phyloP scores from a whole-genome alignment of 1,140 invertebrate species.

The Rhysida immarginata region DNA sequence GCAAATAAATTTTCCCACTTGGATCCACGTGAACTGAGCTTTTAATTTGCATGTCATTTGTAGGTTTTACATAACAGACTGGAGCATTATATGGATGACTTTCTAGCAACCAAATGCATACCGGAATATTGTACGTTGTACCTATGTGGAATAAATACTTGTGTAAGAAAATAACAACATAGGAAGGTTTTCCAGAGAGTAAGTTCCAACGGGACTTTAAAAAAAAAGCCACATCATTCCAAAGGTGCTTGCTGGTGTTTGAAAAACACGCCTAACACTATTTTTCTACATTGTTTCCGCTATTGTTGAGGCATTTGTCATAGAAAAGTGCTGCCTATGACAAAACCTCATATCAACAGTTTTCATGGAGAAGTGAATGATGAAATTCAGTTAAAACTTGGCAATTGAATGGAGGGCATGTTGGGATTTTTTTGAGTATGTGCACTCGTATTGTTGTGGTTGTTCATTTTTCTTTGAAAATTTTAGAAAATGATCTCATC shows the following conservation, averaged over 20 bases:
- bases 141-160: constrained; percentile 39
- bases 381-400: too few species aligned
- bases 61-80: constrained; percentile 95
- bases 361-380: too few species aligned
- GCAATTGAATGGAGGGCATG: too few species aligned
- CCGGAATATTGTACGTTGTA: constrained; percentile 85
- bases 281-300: not conserved
- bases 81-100: constrained; percentile 94
- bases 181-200: too few species aligned
- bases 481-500: too few species aligned
- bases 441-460: too few species aligned
- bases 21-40: constrained; percentile 85
- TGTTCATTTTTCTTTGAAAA: too few species aligned
- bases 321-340: not conserved
- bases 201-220: too few species aligned
- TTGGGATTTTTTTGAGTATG: too few species aligned
- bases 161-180: constrained; percentile 1
- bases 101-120: constrained; percentile 90
- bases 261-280: constrained; percentile 12
- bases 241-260: too few species aligned
- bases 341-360: too few species aligned
- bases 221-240: constrained; percentile 9
- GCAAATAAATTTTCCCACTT: constrained; percentile 90
- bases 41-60: constrained; percentile 87
- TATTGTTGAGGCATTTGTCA: not conserved